Conservation (phyloP, 2,797 vertebrate genomes). For the Chaenodraco wilsoni region DNA sequence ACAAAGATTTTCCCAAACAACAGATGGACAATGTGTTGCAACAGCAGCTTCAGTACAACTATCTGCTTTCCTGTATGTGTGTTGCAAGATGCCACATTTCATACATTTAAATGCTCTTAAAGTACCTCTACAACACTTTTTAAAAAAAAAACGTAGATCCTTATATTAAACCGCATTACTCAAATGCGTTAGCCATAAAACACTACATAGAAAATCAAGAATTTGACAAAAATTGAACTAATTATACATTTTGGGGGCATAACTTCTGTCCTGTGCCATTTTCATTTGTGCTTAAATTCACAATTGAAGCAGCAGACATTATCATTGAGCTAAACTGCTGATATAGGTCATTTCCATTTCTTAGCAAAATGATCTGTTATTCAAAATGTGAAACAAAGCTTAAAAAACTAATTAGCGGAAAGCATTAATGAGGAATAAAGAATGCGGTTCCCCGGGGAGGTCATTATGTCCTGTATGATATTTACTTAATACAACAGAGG, state of each 20-base stretch:
- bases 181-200: background rate
- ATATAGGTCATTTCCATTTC: conserved; percentile 72
- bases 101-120: background rate
- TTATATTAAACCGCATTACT: background rate
- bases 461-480: conserved; percentile 81
- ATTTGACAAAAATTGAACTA: background rate
- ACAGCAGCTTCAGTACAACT: background rate
- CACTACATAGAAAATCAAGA: conserved; percentile 14
- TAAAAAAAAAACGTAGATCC: too few species aligned
- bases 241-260: background rate
- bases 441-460: conserved; percentile 68
- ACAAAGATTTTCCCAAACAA: conserved; percentile 13
- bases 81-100: background rate
- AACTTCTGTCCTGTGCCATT: conserved; percentile 12
- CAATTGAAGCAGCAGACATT: conserved; percentile 16
- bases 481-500: conserved; percentile 78
- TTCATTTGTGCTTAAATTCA: conserved; percentile 9
- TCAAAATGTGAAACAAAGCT: conserved; percentile 66
- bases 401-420: conserved; percentile 77
- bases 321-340: conserved; percentile 57
- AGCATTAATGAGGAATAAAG: conserved; percentile 73
- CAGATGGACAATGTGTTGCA: conserved; percentile 14
- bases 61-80: background rate
- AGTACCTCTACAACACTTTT: background rate
- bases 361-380: conserved; percentile 53